These are phyloP conservation scores for Sthenelais limicola DNA, from an alignment of 2,888 invertebrate species.

Conservation along the genomic window DNA sequence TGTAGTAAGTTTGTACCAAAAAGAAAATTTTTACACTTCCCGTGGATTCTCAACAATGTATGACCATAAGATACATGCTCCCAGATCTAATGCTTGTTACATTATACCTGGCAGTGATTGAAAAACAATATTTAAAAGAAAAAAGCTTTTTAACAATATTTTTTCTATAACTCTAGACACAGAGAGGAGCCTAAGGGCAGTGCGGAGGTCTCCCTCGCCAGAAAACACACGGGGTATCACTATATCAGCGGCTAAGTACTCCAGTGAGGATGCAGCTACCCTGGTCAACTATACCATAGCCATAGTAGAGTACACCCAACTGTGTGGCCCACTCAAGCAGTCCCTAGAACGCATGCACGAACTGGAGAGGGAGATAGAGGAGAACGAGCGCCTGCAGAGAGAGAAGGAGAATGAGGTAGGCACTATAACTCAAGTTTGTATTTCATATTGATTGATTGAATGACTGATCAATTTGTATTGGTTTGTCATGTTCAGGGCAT, in stretches of 20 bases:
- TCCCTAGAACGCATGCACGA: constrained; percentile 66
- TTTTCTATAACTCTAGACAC: constrained; percentile 40
- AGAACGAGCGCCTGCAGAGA: constrained; percentile 67
- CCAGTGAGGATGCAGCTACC: constrained; percentile 71
- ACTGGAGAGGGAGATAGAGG: constrained; percentile 70
- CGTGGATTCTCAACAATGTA: too few relatives aligned
- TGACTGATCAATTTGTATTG: too few relatives aligned
- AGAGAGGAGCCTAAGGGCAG: constrained; percentile 48
- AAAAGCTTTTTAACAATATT: too few relatives aligned
- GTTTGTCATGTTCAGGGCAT: too few relatives aligned
- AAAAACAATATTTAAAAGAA: too few relatives aligned
- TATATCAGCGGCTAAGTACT: constrained; percentile 69
- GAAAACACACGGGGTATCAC: constrained; percentile 64
- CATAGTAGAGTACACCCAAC: constrained; percentile 70
- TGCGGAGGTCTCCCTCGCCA: constrained; percentile 49
- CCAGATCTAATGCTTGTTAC: constrained; percentile 10
- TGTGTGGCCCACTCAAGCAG: constrained; percentile 57
- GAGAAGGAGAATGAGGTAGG: constrained; percentile 66
- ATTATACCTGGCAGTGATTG: not conserved
- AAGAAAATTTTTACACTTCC: too few relatives aligned
- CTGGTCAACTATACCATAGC: constrained; percentile 72
- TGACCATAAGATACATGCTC: constrained; percentile 11
- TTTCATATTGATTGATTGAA: too few relatives aligned
- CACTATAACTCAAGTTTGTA: too few relatives aligned
- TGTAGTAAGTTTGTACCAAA: too few relatives aligned